A percentile compares a stretch with the other conserved stretches of the same genome.
These are phyloP conservation scores for Ochlodes sylvanus DNA, from an alignment of 2,888 invertebrate genomes.

Conservation along the genomic window DNA sequence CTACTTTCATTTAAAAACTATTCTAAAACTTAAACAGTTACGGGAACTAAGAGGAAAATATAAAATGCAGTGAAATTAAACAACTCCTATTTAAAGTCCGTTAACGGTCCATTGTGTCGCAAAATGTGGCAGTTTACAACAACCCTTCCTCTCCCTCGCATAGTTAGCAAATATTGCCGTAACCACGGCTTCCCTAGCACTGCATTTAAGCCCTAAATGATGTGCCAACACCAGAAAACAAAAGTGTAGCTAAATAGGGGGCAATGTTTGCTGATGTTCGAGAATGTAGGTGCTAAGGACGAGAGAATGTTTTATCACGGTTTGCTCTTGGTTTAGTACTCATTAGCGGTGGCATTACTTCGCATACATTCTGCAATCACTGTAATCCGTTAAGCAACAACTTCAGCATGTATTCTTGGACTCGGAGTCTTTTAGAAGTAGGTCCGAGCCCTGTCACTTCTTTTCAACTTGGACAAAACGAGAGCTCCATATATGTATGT, in stretches of 20 bases:
- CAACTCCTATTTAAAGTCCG: background rate
- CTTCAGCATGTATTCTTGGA: background rate
- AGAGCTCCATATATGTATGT: no score
- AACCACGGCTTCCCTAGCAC: slow-evolving; percentile 8
- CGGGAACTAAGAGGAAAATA: no score
- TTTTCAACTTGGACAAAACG: no score
- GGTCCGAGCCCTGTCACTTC: no score
- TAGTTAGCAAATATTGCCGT: slow-evolving; percentile 10
- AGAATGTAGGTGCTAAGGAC: background rate
- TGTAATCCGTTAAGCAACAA: background rate
- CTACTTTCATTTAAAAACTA: no score
- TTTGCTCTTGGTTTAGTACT: background rate
- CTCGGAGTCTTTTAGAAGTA: background rate
- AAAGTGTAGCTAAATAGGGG: slow-evolving; percentile 14
- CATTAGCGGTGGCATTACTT: no score
- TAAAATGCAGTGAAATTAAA: background rate
- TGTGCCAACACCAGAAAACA: slow-evolving; percentile 13
- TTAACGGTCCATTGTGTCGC: background rate
- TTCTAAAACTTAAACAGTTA: no score
- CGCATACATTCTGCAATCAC: background rate
- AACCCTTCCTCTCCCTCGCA: background rate
- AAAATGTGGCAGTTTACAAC: background rate
- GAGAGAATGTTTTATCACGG: background rate
- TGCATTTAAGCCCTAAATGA: slow-evolving; percentile 13
- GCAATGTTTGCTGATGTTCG: slow-evolving; percentile 15